Conservation (phyloP, 2,888 invertebrate species). For the Papilio gigon region DNA sequence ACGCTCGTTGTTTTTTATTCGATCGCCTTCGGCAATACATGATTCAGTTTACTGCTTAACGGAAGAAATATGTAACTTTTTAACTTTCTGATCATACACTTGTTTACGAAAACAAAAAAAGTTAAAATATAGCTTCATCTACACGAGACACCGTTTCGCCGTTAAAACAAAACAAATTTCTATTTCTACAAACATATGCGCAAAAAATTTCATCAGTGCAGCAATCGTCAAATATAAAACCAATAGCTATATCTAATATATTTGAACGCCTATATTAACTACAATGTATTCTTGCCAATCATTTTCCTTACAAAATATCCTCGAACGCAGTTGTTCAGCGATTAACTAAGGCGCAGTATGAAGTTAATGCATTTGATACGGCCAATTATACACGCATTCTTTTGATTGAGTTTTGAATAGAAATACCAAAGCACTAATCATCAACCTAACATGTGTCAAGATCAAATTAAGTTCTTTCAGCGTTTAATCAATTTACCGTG, state of each 20-base stretch:
- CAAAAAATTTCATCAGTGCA: constrained; percentile 62
- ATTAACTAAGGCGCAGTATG: constrained; percentile 45
- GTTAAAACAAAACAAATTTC: constrained; percentile 40
- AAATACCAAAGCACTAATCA: constrained; percentile 19
- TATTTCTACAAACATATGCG: constrained; percentile 13
- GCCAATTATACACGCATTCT: constrained; percentile 54
- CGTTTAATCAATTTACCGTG: constrained; percentile 30
- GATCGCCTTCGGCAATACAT: constrained; percentile 46
- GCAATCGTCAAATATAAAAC: constrained; percentile 60
- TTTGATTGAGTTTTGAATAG: constrained; percentile 48
- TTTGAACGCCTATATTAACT: constrained; percentile 23
- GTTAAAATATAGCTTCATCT: background rate
- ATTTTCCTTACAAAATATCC: constrained; percentile 38
- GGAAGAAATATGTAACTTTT: background rate
- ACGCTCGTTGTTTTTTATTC: constrained; percentile 28
- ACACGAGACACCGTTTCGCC: too few relatives aligned
- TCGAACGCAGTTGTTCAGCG: constrained; percentile 44
- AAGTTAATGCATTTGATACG: constrained; percentile 51
- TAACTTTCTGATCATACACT: background rate
- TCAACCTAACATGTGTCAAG: constrained; percentile 7
- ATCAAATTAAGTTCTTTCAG: constrained; percentile 23
- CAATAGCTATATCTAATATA: constrained; percentile 52
- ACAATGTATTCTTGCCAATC: constrained; percentile 26
- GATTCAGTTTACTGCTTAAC: constrained; percentile 44
- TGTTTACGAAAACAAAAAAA: background rate